These are phyloP conservation scores for Tolypeutes matacus DNA, from an alignment of 2,797 vertebrate species.

Conservation along the genomic window DNA sequence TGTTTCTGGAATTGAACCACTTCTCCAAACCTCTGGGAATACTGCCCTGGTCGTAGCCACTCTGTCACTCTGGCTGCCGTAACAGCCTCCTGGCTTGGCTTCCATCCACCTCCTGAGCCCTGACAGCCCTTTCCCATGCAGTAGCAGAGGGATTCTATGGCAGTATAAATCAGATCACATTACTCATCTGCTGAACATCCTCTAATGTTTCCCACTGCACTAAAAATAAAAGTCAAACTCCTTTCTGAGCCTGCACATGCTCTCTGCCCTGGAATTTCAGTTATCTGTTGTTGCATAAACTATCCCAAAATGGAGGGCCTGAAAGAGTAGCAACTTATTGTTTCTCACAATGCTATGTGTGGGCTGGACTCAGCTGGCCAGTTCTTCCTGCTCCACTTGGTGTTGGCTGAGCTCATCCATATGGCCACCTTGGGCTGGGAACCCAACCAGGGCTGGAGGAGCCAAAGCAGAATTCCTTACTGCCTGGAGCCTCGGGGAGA, in stretches of 20 bases:
- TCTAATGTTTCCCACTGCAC: not conserved
- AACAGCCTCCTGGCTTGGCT: not conserved
- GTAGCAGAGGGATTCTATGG: not conserved
- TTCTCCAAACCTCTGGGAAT: not conserved
- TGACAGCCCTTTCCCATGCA: not conserved
- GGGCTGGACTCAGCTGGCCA: slow-evolving; percentile 34
- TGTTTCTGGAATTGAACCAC: not conserved
- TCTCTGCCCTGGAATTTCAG: not conserved
- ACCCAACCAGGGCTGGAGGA: not conserved
- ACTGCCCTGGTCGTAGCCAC: not conserved
- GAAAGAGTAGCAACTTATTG: not conserved
- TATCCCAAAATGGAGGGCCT: not conserved
- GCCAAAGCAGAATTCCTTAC: not conserved
- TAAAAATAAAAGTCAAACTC: slow-evolving; percentile 50
- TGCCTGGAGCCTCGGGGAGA: not conserved
- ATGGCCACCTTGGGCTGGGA: not conserved
- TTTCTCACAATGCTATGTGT: not conserved
- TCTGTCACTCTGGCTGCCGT: not conserved
- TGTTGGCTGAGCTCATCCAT: not conserved
- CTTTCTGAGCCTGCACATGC: not conserved
- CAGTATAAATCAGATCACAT: not conserved
- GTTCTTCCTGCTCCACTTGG: slow-evolving; percentile 57
- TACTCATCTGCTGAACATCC: slow-evolving; percentile 38
- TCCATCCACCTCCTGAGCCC: not conserved
- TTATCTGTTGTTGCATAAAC: slow-evolving; percentile 20